Percentiles rank a stretch among this genome's conserved stretches.
Conservation (phyloP, 1,140 invertebrate species). For the Mamestra configurata region DNA sequence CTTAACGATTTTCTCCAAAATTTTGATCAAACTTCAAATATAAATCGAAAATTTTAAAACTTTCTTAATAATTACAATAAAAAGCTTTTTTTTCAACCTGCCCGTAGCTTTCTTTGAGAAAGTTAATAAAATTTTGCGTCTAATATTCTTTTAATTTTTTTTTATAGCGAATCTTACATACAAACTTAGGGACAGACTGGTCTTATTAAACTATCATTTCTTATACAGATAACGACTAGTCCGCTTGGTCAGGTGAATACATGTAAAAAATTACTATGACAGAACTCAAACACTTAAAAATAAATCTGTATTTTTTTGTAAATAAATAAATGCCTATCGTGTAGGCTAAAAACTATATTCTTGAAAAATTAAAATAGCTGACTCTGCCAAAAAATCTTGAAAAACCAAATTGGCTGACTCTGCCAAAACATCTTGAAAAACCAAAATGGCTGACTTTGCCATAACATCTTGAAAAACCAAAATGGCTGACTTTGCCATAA, state of each 20-base stretch:
- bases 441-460: too few relatives aligned
- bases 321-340: too few relatives aligned
- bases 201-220: not conserved
- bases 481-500: not conserved
- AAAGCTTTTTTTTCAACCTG: constrained; percentile 46
- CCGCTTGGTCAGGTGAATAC: not conserved
- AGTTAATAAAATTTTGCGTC: constrained; percentile 6
- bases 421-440: not conserved
- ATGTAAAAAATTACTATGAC: too few relatives aligned
- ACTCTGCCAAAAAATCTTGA: not conserved
- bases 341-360: too few relatives aligned
- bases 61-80: constrained; percentile 27
- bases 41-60: constrained; percentile 34
- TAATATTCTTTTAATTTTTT: constrained; percentile 26
- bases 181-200: constrained; percentile 37
- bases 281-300: too few relatives aligned
- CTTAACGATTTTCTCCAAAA: constrained; percentile 14
- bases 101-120: constrained; percentile 44
- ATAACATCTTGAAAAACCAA: not conserved
- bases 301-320: too few relatives aligned
- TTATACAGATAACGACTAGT: constrained; percentile 3
- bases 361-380: too few relatives aligned
- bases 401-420: not conserved
- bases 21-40: constrained; percentile 12
- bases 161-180: constrained; percentile 36